These are phyloP conservation scores for Sycophila texana DNA, from an alignment of 2,888 invertebrate species.

Conservation along the genomic window DNA sequence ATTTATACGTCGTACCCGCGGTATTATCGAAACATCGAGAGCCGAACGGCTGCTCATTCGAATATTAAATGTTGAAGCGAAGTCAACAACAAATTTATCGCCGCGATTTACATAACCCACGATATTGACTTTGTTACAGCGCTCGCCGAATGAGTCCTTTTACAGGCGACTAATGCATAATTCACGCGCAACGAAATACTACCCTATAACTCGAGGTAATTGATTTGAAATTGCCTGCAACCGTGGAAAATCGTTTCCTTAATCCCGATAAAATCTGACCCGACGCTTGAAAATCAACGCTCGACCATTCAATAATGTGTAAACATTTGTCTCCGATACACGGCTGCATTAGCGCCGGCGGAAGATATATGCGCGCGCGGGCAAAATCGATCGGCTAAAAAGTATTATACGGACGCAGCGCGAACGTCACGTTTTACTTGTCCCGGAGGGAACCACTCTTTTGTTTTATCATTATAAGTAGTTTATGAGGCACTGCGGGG, in stretches of 20 bases:
- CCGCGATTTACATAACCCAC: slow-evolving; percentile 27
- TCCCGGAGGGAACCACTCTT: slow-evolving; percentile 9
- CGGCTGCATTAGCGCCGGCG: not conserved
- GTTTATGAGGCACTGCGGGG: slow-evolving; percentile 9
- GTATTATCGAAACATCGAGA: not conserved
- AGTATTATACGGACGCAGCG: not conserved
- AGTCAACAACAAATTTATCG: too few species aligned
- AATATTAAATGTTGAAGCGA: too few species aligned
- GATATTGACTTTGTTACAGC: slow-evolving; percentile 30
- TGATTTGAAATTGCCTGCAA: slow-evolving; percentile 38
- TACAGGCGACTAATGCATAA: not conserved
- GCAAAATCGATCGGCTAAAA: not conserved
- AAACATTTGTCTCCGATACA: slow-evolving; percentile 31
- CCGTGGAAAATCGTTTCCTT: slow-evolving; percentile 23
- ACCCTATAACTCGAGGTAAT: slow-evolving; percentile 23
- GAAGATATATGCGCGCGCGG: not conserved
- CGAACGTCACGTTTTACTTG: slow-evolving; percentile 47
- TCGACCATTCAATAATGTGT: slow-evolving; percentile 14
- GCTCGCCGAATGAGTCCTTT: slow-evolving; percentile 3
- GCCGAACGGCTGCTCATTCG: too few species aligned
- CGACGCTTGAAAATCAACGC: not conserved
- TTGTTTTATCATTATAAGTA: slow-evolving; percentile 32
- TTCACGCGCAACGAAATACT: slow-evolving; percentile 9
- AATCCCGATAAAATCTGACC: not conserved
- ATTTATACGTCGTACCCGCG: not conserved